A percentile compares a stretch with the other conserved stretches of the same genome.
These are phyloP conservation scores for Rhagium mordax DNA, from an alignment of 2,888 invertebrate genomes.

Conservation along the genomic window DNA sequence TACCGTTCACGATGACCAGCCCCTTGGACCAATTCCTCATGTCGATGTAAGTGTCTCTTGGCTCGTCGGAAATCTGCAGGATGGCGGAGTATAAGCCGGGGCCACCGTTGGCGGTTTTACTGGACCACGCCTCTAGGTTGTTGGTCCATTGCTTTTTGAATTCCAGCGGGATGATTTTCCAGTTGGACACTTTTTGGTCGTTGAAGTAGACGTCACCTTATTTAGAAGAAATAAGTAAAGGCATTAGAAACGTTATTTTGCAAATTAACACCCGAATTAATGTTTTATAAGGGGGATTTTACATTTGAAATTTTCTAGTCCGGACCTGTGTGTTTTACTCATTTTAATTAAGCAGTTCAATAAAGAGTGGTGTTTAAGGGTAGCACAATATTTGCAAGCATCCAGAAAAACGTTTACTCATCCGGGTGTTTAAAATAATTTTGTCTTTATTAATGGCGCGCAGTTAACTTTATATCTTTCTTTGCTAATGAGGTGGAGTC, in stretches of 20 bases:
- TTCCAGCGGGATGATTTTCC: constrained; percentile 70
- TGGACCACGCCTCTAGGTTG: constrained; percentile 60
- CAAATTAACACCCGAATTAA: too few relatives aligned
- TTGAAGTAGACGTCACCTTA: constrained; percentile 68
- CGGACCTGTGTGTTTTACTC: too few relatives aligned
- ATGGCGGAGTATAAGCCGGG: constrained; percentile 74
- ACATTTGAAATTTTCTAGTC: too few relatives aligned
- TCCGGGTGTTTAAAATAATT: too few relatives aligned
- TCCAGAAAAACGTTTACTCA: too few relatives aligned
- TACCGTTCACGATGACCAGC: constrained; percentile 82
- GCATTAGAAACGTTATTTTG: not conserved
- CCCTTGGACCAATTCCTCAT: constrained; percentile 89
- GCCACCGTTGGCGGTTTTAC: constrained; percentile 62
- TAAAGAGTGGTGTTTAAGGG: too few relatives aligned
- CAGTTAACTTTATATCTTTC: too few relatives aligned
- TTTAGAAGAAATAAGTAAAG: constrained; percentile 66
- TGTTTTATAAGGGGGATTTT: too few relatives aligned
- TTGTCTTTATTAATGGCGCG: too few relatives aligned
- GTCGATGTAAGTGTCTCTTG: constrained; percentile 84
- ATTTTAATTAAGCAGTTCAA: too few relatives aligned
- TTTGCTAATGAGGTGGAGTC: too few relatives aligned
- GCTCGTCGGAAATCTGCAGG: constrained; percentile 68
- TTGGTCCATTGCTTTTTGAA: constrained; percentile 67
- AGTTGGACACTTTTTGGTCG: constrained; percentile 62
- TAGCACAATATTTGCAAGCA: too few relatives aligned